Percentiles rank a stretch among this genome's conserved stretches.
These are phyloP conservation scores for Grus americana DNA, from an alignment of 2,113 vertebrate genomes.

Conservation along the genomic window DNA sequence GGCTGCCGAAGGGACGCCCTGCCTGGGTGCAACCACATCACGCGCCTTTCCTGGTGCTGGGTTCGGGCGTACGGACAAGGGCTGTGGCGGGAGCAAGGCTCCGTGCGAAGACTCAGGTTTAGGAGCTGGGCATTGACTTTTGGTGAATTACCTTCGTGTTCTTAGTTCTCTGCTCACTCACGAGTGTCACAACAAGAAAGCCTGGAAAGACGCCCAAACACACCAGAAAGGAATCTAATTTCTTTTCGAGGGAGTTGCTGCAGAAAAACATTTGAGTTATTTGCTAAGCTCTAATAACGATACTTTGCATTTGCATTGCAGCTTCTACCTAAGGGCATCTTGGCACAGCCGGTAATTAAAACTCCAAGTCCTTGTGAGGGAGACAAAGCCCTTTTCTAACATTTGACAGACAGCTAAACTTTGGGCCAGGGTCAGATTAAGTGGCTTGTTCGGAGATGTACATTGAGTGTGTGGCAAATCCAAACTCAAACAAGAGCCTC, in stretches of 20 bases:
- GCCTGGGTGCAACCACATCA: not conserved
- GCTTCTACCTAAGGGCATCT: conserved; percentile 69
- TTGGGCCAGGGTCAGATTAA: conserved; percentile 69
- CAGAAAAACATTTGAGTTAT: conserved; percentile 70
- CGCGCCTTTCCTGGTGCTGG: accelerated
- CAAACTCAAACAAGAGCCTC: conserved; percentile 61
- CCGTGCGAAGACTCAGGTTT: not conserved
- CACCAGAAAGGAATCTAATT: conserved; percentile 62
- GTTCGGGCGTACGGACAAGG: accelerated
- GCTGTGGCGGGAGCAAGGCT: not conserved
- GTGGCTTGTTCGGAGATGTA: conserved; percentile 54
- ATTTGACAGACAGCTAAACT: conserved; percentile 70
- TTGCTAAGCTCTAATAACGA: conserved; percentile 64
- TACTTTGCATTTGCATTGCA: conserved; percentile 69
- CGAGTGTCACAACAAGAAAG: conserved; percentile 50
- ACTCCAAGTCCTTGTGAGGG: conserved; percentile 33
- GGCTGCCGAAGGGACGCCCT: not conserved
- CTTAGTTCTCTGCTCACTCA: not conserved
- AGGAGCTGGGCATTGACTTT: conserved; percentile 40
- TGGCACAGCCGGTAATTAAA: conserved; percentile 64
- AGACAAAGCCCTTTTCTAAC: conserved; percentile 67
- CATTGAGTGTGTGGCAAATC: conserved; percentile 62
- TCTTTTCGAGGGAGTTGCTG: conserved; percentile 56
- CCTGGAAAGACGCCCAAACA: conserved; percentile 36
- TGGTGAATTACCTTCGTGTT: conserved; percentile 46